These are phyloP conservation scores for Priocnemis perturbator DNA, from an alignment of 2,888 invertebrate species.

Conservation along the genomic window DNA sequence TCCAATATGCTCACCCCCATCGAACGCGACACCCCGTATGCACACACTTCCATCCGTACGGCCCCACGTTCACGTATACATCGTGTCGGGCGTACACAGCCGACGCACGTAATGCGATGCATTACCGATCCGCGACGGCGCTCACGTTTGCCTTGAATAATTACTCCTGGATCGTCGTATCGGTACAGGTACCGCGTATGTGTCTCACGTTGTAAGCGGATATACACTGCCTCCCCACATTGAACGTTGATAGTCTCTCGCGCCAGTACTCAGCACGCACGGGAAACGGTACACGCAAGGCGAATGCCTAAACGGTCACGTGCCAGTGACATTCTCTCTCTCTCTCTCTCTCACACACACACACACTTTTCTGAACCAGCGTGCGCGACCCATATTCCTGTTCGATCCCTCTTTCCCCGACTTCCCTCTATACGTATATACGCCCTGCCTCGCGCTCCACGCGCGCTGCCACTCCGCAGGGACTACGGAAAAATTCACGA, in stretches of 20 bases:
- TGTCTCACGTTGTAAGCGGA: slow-evolving; percentile 34
- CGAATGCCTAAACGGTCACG: slow-evolving; percentile 41
- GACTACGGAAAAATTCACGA: no score
- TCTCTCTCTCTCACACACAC: slow-evolving; percentile 12
- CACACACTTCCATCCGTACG: slow-evolving; percentile 10
- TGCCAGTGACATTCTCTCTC: neutral
- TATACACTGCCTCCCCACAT: slow-evolving; percentile 38
- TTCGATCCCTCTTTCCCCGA: neutral
- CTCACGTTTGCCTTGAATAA: slow-evolving; percentile 59
- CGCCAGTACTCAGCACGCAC: neutral
- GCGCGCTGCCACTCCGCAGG: no score
- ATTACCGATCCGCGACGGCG: slow-evolving; percentile 52
- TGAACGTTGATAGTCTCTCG: slow-evolving; percentile 41
- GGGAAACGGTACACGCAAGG: slow-evolving; percentile 22
- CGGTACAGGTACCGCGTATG: slow-evolving; percentile 27
- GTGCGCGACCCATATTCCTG: neutral
- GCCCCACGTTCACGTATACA: neutral
- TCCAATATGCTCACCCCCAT: slow-evolving; percentile 15
- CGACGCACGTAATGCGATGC: slow-evolving; percentile 41
- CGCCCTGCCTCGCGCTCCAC: no score
- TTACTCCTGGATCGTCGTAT: slow-evolving; percentile 47
- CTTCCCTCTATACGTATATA: slow-evolving; percentile 1
- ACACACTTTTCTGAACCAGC: neutral
- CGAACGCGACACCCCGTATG: slow-evolving; percentile 10
- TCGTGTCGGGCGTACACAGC: slow-evolving; percentile 22